These are phyloP conservation scores for Centroberyx gerrardi DNA, from an alignment of 2,797 vertebrate species.

Conservation along the genomic window DNA sequence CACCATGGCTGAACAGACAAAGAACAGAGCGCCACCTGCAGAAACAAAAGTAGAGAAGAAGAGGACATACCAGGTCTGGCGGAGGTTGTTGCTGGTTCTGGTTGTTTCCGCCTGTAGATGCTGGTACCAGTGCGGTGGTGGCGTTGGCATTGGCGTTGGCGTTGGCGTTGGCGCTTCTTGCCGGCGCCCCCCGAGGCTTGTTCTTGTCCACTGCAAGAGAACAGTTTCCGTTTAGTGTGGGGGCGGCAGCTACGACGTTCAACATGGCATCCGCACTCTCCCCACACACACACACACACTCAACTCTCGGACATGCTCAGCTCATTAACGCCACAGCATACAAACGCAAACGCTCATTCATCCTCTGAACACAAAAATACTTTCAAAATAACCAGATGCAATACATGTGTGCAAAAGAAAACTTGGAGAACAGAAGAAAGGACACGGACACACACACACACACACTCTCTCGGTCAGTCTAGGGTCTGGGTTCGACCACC, in stretches of 20 bases:
- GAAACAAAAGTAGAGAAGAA: background rate
- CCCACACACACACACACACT: slow-evolving; percentile 15
- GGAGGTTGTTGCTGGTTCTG: slow-evolving; percentile 39
- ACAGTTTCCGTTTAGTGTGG: slow-evolving; percentile 47
- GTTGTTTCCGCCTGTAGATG: slow-evolving; percentile 39
- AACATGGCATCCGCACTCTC: slow-evolving; percentile 65
- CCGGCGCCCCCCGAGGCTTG: slow-evolving; percentile 64
- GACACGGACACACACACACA: slow-evolving; percentile 11
- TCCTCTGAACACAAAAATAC: background rate
- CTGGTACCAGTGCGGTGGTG: slow-evolving; percentile 17
- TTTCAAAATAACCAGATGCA: background rate
- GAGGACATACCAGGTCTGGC: slow-evolving; percentile 53
- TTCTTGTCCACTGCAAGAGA: slow-evolving; percentile 85
- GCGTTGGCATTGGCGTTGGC: slow-evolving; percentile 23
- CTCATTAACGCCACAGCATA: background rate
- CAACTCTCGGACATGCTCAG: slow-evolving; percentile 4
- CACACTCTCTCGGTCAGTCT: background rate
- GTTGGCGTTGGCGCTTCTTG: slow-evolving; percentile 36
- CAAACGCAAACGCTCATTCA: slow-evolving; percentile 1
- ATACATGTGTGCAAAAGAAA: background rate
- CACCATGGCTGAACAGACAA: too few species aligned
- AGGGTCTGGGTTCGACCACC: background rate
- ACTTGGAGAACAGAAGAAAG: background rate
- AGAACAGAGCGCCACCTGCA: too few species aligned
- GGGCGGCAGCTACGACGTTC: slow-evolving; percentile 51